Evolutionary conservation across 2,797 vertebrate species (phyloP), one percentile per base, ranked within the genome.

Genomic region (Accipiter minullus): DNA sequence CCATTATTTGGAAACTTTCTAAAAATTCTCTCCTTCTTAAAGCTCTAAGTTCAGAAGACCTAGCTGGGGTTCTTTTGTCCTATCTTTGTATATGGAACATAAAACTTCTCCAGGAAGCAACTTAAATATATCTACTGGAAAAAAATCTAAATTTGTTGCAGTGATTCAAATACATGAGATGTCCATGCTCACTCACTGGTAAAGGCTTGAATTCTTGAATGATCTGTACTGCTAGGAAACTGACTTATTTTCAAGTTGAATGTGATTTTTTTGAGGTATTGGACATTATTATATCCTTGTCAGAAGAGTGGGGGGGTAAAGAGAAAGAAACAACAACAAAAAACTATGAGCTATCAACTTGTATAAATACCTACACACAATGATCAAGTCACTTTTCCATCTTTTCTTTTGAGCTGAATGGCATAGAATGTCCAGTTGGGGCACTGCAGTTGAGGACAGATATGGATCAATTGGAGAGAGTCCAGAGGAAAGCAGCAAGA

Each of bases 361-460:
- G 26, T 86, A 29, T 85, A 86, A 95, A 83, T 86, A 90, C 52
- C 56, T 96, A 59, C 56, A 48, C 52, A 16, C 68, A 88, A 79
- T 93, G 94, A 83, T 96, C 68, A 81, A 93, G 88, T 95, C 62
- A 64, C 75, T 95, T 95, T 84, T 96, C 79, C 94, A 25, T 94
- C 76, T 95, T 96, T 91, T 95, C 90, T 97, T 93, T 96, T 96
- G 95, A 96, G 82, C 93, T 95, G 75, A 94, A 91, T 93, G 85
- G 31, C 87, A 77, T 95, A 95, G 79, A 80, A 87, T 93, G 63
- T 95, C 85, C 90, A 75, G 20, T 83, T 95, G 94, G 82, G 96
- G 53, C 82, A 94, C 95, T 95, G 79, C 91, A 97, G 91, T 95
- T 97, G 94, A 94, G 96, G 68, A 95, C 90, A 95, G 95, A 93